Base-by-base conservation (phyloP, 2,797 vertebrate species). In the Leptoclinus maculatus region DNA sequence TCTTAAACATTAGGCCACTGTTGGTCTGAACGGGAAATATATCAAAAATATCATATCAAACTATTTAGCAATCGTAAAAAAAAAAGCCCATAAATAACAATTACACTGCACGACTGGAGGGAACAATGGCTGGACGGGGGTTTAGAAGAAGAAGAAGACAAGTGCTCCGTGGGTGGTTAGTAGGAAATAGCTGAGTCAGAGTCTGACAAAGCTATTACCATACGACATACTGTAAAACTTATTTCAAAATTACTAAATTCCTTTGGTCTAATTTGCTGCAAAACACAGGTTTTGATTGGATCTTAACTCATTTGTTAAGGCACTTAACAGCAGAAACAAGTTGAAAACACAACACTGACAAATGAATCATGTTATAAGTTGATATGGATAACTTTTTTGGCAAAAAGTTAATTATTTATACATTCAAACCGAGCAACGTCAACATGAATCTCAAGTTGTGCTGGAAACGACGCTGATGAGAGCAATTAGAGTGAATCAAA, bases 31-130 rank as follows among this genome's bases (percentile, higher is more conserved):
- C 60, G 32, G 49, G 12, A n/a, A 43, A 59, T 38, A 58, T 17
- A 60, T 23, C 38, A 62, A 14, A 4, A 16, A 14, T 34, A 53
- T 65, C 5, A 45, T 39, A 69, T 67, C 32, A 19, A 60, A 64
- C 41, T 39, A 29, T 66, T 77, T 63, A 56, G 70, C 64, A 59
- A 63, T n/a, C 32, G 60, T 34, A 14, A 34, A 56, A n/a, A 14
- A 34, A 56, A n/a, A 39, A 64, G 43, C 2, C 60, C n/a, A 67
- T 71, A 59, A 68, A 83, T 70, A 62, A 64, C n/a, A 32, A 29
- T 57, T 23, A 68, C 6, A 63, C 3, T 16, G 49, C 16, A 38
- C 0, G 0, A 25, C 36, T 54, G 13, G 17, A 34, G 14, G 13
- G 49, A n/a, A 36, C 36, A 36, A 53, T 62, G 39, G 12, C 39